Evolutionary conservation across 2,888 invertebrate species (phyloP), one percentile per base, ranked within the genome.

Genomic region (Parapristionchus giblindavisi): DNA sequence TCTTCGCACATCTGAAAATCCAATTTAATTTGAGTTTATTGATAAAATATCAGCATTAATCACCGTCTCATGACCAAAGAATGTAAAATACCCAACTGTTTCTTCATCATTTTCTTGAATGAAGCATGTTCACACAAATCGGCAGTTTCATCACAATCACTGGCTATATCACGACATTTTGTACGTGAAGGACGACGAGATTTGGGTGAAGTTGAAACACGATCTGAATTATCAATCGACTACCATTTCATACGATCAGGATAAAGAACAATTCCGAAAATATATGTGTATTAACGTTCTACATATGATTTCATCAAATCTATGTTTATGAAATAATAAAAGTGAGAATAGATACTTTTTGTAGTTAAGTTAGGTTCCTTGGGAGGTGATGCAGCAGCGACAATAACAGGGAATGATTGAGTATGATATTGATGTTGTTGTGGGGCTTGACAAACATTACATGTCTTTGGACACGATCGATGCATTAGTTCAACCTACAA

Each of bases 21-120:
- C 21, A 4, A 61, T 36, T 38, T 43, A 17, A 43, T 17, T 43
- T 43, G 11, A 17, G 17, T 43, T 43, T 17, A 43, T 8, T 17
- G 43, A 43, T 14, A 8, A 43, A 43, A 14, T 43, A 14, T 43
- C 17, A 43, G 17, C 8, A 43, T 8, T 17, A 43, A 43, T 8
- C 43, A 17, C 11, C 8, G 17, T 43, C 43, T 43, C 43, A 17
- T 14, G 17, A 8, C 17, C 43, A 17, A 43, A 14, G 17, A 43
- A 43, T 8, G 17, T 17, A 43, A 43, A 8, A 43, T 14, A 6
- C 43, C 72, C 32, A 0, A 72, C 72, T 72, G 72, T 29, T 72
- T 72, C 72, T 72, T 72, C 72, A 72, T 72, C 72, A 72, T 60
- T 60, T 72, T 72, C 72, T 60, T 72, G 48, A 72, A 72, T 14